Percentiles rank a stretch among this genome's conserved stretches.
phyloP scores from a whole-genome alignment of 2,797 vertebrate species.

The Basileuterus tristriatus region DNA sequence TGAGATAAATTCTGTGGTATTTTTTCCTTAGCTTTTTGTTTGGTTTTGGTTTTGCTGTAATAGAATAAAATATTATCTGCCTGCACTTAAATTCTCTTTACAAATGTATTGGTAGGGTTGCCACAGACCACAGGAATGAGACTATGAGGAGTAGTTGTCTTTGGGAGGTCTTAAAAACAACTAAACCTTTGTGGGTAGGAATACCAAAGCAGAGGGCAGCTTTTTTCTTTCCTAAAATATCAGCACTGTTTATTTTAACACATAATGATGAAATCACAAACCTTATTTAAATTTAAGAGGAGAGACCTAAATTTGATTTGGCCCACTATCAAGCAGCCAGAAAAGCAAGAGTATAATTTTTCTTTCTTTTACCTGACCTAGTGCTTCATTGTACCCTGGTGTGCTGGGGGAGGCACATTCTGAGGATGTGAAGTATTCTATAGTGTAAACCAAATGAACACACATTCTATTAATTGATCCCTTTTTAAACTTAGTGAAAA shows the following conservation, averaged over 20 bases:
- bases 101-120: conserved; percentile 17
- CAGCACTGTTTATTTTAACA: conserved; percentile 12
- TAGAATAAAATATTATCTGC: conserved; percentile 55
- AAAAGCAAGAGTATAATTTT: not conserved
- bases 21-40: not conserved
- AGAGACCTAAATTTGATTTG: not conserved
- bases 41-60: conserved; percentile 16
- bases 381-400: not conserved
- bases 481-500: not conserved
- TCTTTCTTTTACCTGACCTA: not conserved
- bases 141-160: conserved; percentile 14
- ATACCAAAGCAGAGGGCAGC: not conserved
- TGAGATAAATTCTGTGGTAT: not conserved
- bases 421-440: not conserved
- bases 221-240: conserved; percentile 19
- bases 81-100: conserved; percentile 25
- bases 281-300: not conserved
- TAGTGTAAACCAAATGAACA: not conserved
- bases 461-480: not conserved
- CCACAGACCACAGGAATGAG: conserved; percentile 56
- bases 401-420: not conserved
- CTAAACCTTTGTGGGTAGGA: not conserved
- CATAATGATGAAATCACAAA: not conserved
- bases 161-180: conserved; percentile 46
- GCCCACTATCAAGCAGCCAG: not conserved